Base-by-base conservation (phyloP, 1,140 invertebrate genomes). In the Akabosia matsudoensis region DNA sequence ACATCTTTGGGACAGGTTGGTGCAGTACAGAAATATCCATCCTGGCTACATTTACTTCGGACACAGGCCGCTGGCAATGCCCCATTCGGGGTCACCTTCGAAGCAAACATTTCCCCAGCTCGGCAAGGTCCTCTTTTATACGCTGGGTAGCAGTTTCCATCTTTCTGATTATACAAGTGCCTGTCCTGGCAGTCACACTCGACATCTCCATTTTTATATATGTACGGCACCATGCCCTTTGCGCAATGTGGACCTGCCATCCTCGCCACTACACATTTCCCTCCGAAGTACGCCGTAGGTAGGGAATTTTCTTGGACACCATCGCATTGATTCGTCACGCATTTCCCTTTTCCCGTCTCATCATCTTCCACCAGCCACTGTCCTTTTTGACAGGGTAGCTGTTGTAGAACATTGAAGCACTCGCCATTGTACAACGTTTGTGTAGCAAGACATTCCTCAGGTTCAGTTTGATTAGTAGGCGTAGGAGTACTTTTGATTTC, bases 101-200 rank as follows among this genome's bases (percentile, higher is more conserved):
- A 16, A 22, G 56, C 37, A 26, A 78, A 78, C 18, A 33, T 22
- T 45, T 75, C 33, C 18, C 70, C 22, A 10, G 1, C 10, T 34
- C 73, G 45, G 37, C 79, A 80, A 10, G 79, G 79, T 13, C 76
- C 79, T 71, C 24, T 51, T 34, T n/a, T 33, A 26, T 78, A 73
- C 0, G 76, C 74, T 22, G 31, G n/a, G 37, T 76, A 80, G 28
- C 79, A 80, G 14, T 74, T 76, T n/a, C 71, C 76, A 56, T 70
- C 56, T 7, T 26, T 71, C 31, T 54, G 33, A 33, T 77, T n/a
- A 22, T 31, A 78, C 10, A 80, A 31, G 24, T 78, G 22, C 31
- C 22, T 30, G n/a, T 24, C 26, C 13, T 64, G 31, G 67, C 79
- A 80, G 54, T 80, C 76, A 37, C 79, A 80, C 28, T 80, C 70